Conservation (phyloP, 2,113 vertebrate genomes). For the Hippocampus guttulatus region DNA sequence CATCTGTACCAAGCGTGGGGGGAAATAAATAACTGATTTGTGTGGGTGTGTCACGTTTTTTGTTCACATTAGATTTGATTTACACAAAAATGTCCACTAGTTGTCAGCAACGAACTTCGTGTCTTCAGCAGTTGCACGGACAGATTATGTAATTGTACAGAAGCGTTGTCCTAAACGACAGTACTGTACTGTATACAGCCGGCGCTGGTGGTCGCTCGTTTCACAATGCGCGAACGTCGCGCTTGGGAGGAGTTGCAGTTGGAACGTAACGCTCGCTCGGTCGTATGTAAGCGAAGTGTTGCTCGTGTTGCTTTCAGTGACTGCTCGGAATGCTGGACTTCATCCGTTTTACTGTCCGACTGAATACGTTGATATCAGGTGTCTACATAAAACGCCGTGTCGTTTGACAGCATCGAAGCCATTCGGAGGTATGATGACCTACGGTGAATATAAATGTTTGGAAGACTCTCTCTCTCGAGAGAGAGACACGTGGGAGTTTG, state of each 20-base stretch:
- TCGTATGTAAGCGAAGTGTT: not conserved
- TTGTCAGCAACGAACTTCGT: not conserved
- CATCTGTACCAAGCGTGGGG: too few species aligned
- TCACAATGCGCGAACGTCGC: not conserved
- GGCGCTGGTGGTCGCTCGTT: constrained; percentile 27
- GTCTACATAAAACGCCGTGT: not conserved
- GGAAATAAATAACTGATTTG: not conserved
- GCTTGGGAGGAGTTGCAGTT: constrained; percentile 13
- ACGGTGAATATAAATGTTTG: not conserved
- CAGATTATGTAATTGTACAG: too few species aligned
- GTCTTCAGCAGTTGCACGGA: too few species aligned
- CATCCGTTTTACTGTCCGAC: not conserved
- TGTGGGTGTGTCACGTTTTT: not conserved
- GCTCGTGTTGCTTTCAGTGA: not conserved
- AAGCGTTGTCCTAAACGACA: too few species aligned
- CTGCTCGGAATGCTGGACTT: not conserved
- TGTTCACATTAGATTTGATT: not conserved
- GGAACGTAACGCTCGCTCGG: not conserved
- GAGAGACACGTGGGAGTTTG: not conserved
- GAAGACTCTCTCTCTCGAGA: not conserved
- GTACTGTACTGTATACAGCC: too few species aligned
- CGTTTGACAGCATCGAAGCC: not conserved
- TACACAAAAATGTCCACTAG: not conserved
- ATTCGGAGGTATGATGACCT: not conserved
- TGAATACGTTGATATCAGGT: not conserved